phyloP scores from a whole-genome alignment of 1,140 invertebrate species.

The Doryteuthis pealeii region DNA sequence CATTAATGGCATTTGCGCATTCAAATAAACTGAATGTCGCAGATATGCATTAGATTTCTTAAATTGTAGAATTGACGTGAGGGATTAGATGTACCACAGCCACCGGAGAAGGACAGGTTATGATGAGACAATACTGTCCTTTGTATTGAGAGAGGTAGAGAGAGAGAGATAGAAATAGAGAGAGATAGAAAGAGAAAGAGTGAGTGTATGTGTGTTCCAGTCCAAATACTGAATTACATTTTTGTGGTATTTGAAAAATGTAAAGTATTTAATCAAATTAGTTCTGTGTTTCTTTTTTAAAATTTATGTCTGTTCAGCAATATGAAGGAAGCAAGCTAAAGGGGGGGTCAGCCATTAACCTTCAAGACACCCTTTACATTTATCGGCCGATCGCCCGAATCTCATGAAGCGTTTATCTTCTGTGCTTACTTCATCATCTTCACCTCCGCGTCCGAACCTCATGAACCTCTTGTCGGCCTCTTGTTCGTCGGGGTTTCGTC shows the following conservation, averaged over 20 bases:
- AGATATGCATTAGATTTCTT: neutral
- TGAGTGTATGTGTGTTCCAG: too few relatives aligned
- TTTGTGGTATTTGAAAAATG: too few relatives aligned
- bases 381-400: constrained; percentile 23
- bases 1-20: neutral
- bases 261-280: too few relatives aligned
- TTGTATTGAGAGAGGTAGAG: too few relatives aligned
- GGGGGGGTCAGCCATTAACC: neutral
- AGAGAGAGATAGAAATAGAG: too few relatives aligned
- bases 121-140: too few relatives aligned
- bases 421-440: constrained; percentile 17
- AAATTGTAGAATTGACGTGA: too few relatives aligned
- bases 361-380: neutral
- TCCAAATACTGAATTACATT: too few relatives aligned
- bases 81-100: too few relatives aligned
- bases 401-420: constrained; percentile 34
- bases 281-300: neutral
- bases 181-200: too few relatives aligned
- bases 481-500: constrained; percentile 22
- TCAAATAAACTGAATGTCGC: neutral
- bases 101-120: too few relatives aligned
- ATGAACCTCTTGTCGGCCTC: constrained; percentile 43
- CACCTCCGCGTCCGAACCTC: constrained; percentile 36
- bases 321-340: neutral
- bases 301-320: neutral